Evolutionary conservation across 2,888 invertebrate species (phyloP), one percentile per base, ranked within the genome.

Genomic region (Clistopyga incitator): DNA sequence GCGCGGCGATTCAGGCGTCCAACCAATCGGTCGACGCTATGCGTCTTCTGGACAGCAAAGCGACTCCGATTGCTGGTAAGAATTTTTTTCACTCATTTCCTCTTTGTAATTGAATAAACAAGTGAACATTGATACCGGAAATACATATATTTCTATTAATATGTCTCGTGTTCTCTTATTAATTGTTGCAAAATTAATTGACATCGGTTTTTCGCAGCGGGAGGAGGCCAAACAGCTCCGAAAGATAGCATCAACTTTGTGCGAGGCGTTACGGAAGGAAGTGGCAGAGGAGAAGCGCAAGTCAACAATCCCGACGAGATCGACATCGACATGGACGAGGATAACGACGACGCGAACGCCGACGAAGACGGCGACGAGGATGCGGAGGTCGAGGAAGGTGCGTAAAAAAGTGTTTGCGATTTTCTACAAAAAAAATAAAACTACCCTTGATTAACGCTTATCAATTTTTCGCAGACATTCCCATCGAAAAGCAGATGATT

Each of bases 271-370:
- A 97, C 97, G 11, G 97, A 97, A 92, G 97, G 97, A 54, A 95
- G 95, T 84, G 95, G 95, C 74, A 94, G 94, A 68, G 95, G 96
- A 83, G 93, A 92, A 42, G 93, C 94, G 81, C 95, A 96, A 88
- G 96, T 97, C 61, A 94, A 96, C 65, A 98, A 98, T 95, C 98
- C 98, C 20, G 98, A 98, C 94, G 97, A 98, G 94, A 97, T 98
- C 90, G 95, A 97, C 89, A 97, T 98, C 92, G 97, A 97, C 89
- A 96, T 96, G 87, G 96, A 96, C 81, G 94, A 94, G 70, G 95
- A 95, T 1, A 96, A 96, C 20, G 95, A 95, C 6, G 95, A 95
- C 67, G 95, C 94, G 0, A 94, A 93, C 0, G n/a, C n/a, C n/a
- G 94, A 95, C 59, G 95, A 95, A 65, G 95, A 94, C 65, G 95